Base-by-base conservation (phyloP, 2,113 vertebrate species). In the Ornithorhynchus anatinus region DNA sequence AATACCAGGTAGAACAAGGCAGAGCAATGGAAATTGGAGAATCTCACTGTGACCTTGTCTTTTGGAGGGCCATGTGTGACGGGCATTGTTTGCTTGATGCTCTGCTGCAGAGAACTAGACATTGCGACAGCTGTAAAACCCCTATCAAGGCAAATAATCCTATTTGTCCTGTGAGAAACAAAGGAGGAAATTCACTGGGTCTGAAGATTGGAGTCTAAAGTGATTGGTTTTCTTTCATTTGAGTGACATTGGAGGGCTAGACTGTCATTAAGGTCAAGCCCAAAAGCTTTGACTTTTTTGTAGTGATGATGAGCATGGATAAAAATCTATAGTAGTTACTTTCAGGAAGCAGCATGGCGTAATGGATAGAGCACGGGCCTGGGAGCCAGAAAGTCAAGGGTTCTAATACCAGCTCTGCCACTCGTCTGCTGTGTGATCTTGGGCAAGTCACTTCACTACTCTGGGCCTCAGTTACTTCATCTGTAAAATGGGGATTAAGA, bases 1-100 rank as follows among this genome's bases (percentile, higher is more conserved):
- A 69, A 88, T 91, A 88, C 89, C 65, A 88, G 87, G 87, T 73
- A 87, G 85, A 70, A 85, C 71, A 80, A 81, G 79, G 27, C 16
- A 70, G 69, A 68, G 81, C 78, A 75, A 81, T 79, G 64, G 65
- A 72, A 83, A 72, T 39, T 16, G 75, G 79, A 72, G 60, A 8
- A 31, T 39, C 72, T 36, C 32, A 62, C 59, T 57, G 69, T 19
- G 50, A 45, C 70, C 59, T 31, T 50, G 52, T 77, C 69, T 81
- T 84, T 65, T 63, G 33, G 72, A 52, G 59, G 89, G 25, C 33
- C 58, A 69, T 63, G 60, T 77, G 71, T 81, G 85, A 86, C 72
- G 84, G 66, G 68, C 44, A 58, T 66, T 85, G 58, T 79, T 58
- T 59, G 56, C 45, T 31, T 73, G 33, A 56, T 25, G 57, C 17